Percentiles rank a stretch among this genome's conserved stretches.
These are phyloP conservation scores for Corvus cornix DNA, from an alignment of 2,113 vertebrate genomes.

Conservation along the genomic window DNA sequence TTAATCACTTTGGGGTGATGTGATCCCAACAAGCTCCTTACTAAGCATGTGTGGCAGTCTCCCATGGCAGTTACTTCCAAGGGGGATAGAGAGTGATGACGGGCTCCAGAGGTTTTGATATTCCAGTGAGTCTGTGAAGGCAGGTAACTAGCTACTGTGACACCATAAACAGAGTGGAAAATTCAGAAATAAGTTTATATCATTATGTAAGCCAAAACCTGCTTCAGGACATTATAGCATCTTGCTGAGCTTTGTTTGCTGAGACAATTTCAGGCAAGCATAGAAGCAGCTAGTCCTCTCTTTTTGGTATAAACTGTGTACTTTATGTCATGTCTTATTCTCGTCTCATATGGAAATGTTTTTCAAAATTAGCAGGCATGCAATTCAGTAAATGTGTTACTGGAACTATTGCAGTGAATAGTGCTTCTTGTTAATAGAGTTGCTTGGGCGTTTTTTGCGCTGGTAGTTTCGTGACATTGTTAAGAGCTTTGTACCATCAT, in stretches of 20 bases:
- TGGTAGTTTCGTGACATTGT: background rate
- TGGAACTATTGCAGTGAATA: background rate
- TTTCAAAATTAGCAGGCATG: slow-evolving; percentile 1
- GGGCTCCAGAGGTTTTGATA: background rate
- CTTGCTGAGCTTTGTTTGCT: background rate
- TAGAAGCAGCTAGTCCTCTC: background rate
- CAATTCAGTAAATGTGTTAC: background rate
- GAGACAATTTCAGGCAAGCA: background rate
- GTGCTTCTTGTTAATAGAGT: background rate
- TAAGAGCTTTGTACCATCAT: background rate
- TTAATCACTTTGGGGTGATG: background rate
- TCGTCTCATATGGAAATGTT: background rate
- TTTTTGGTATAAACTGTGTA: background rate
- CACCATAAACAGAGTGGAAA: background rate
- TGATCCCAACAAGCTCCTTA: background rate
- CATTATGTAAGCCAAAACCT: background rate
- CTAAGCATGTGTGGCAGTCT: background rate
- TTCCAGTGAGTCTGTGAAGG: background rate
- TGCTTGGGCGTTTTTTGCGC: background rate
- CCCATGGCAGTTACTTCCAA: background rate
- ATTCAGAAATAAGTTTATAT: background rate
- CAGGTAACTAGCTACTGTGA: background rate
- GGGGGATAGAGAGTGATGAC: background rate
- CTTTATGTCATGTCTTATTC: background rate
- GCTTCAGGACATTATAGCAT: background rate